Base-by-base conservation (phyloP, 2,888 invertebrate genomes). In the Synergus laeviventris region DNA sequence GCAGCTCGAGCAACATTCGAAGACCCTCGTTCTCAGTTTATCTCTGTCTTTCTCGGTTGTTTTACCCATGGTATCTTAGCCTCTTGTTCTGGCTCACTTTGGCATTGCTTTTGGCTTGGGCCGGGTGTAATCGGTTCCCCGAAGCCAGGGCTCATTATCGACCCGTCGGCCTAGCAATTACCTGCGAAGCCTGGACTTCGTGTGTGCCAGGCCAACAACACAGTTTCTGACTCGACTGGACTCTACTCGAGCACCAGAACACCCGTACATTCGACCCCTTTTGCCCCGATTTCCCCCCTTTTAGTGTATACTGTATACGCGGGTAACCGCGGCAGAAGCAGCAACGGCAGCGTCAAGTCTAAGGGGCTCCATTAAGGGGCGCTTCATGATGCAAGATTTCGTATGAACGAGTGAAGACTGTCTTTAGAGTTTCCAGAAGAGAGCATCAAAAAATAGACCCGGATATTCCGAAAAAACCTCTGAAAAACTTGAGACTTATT, bases 91-190 rank as follows among this genome's bases (percentile, higher is more conserved):
- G 73, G 77, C 77, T 75, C 83, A 79, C 85, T 85, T 80, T 81
- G 83, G 80, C 83, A 86, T 86, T 84, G 87, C 88, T 89, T 89
- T 88, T 87, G 89, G 87, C 86, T 88, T 84, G 88, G 88, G 87
- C 88, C 89, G 88, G 88, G 88, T 88, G 90, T 91, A 91, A 91
- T 91, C 91, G 91, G 90, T 91, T 90, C 91, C 88, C 85, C 91
- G 91, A 91, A 90, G 89, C 90, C 90, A 87, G 87, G 89, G 89
- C 91, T 91, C 91, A 91, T 91, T 91, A 91, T 90, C 91, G 91
- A 90, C 91, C 91, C 91, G 90, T 89, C 91, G 91, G 91, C 89
- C 90, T 89, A 89, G 90, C 91, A 91, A 91, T 91, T 91, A 90
- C 91, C 90, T 90, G 90, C 89, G 88, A 88, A 89, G 86, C 88